Base-by-base conservation (phyloP, 1,140 invertebrate genomes). In the Drosophila mojavensis region DNA sequence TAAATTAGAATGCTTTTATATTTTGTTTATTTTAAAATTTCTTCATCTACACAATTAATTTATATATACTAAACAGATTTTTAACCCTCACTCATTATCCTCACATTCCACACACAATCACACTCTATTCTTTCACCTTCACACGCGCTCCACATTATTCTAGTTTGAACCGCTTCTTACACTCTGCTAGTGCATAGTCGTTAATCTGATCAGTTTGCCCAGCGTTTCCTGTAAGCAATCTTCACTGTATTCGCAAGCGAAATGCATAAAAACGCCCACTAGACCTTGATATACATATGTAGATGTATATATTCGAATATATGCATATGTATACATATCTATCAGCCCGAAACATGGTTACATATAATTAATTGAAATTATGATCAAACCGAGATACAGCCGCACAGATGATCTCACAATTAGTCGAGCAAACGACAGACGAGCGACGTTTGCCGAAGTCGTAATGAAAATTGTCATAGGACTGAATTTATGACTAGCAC, bases 361-460 rank as follows among this genome's bases (percentile, higher is more conserved):
- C 45, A 69, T 73, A 82, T 88, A 88, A 86, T 88, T 86, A 78
- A 88, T 86, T 83, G 74, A 78, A 88, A 83, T 83, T 77, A 67
- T 65, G 60, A 65, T 70, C 65, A 61, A 50, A 30, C 66, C 58
- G 69, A 81, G 84, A 64, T 67, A 71, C 62, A 67, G 63, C 69
- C 54, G 45, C 9, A 45, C 59, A 75, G 65, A 81, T 88, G 83
- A 86, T 86, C 73, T 82, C 79, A 85, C 73, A 88, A 88, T 88
- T 85, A 81, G 75, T 68, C 48, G 54, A 53, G 62, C 53, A 39
- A 65, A 9, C 33, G 9, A 33, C 36, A 20, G 20, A 59, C 59
- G 39, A 28, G 53, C 33, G 72, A 69, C 41, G 20, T 24, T 24
- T 24, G 20, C 20, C 20, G 11, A 63, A 67, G 53, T 59, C 47